phyloP scores from a whole-genome alignment of 2,888 invertebrate species.

The Micropterix aruncella region DNA sequence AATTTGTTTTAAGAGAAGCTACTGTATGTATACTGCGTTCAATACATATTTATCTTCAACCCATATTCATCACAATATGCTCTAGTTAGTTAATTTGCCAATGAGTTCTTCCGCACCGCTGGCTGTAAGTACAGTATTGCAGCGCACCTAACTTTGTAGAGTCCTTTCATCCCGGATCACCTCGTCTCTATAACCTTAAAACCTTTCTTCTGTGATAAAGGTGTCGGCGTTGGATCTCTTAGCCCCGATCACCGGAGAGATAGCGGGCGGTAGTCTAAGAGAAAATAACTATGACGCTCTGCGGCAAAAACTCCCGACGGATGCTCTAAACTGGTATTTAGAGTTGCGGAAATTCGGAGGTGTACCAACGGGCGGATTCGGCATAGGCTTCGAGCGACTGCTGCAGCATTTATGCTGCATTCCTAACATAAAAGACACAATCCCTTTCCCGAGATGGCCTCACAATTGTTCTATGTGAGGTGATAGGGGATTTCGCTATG shows the following conservation, averaged over 20 bases:
- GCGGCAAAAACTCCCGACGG: constrained; percentile 43
- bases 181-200: too few relatives aligned
- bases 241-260: constrained; percentile 80
- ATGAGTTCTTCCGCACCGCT: too few relatives aligned
- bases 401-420: constrained; percentile 71
- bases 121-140: too few relatives aligned
- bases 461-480: constrained; percentile 63
- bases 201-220: too few relatives aligned
- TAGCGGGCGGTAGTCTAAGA: constrained; percentile 90
- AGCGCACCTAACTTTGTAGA: too few relatives aligned
- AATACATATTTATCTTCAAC: too few relatives aligned
- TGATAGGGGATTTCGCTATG: too few relatives aligned
- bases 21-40: too few relatives aligned
- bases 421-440: constrained; percentile 82
- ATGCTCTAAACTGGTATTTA: constrained; percentile 68
- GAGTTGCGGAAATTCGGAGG: constrained; percentile 81
- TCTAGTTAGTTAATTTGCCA: too few relatives aligned
- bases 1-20: too few relatives aligned
- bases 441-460: constrained; percentile 91
- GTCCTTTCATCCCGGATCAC: too few relatives aligned
- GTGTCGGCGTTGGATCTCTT: constrained; percentile 79
- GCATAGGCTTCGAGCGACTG: constrained; percentile 88
- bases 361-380: constrained; percentile 88
- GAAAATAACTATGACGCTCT: constrained; percentile 61
- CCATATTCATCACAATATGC: too few relatives aligned